Evolutionary conservation across 2,113 vertebrate genomes (phyloP).

Genomic region (Archocentrus centrarchus): DNA sequence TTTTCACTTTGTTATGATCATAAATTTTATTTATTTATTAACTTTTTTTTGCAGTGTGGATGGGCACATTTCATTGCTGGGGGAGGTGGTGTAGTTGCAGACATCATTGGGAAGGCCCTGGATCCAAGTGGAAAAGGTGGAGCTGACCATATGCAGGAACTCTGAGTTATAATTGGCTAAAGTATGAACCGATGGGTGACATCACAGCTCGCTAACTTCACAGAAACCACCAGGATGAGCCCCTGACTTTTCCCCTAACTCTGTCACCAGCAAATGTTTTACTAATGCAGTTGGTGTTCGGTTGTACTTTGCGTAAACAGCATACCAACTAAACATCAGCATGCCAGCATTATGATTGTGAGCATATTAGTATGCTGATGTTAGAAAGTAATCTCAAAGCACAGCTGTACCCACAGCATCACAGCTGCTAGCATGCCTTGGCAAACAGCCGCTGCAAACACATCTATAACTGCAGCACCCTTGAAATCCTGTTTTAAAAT

Average conservation of each 20-base stretch:
- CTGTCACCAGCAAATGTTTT: background rate
- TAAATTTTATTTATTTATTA: background rate
- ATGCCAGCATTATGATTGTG: background rate
- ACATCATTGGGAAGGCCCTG: background rate
- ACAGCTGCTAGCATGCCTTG: background rate
- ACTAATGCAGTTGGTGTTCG: background rate
- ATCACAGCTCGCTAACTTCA: background rate
- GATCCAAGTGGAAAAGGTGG: background rate
- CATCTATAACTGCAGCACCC: background rate
- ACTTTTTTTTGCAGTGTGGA: too few species aligned
- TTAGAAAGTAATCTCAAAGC: background rate
- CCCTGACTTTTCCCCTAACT: background rate
- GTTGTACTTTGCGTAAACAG: background rate
- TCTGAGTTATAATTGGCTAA: background rate
- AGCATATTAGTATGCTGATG: background rate
- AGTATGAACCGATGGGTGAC: background rate
- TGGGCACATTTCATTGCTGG: too few species aligned
- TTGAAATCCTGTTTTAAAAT: background rate
- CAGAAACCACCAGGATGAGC: background rate
- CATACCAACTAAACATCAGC: background rate
- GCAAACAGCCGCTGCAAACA: background rate
- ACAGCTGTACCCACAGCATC: background rate
- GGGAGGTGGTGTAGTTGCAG: background rate
- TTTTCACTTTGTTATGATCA: background rate
- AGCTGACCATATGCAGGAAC: background rate